Base-by-base conservation (phyloP, 2,888 invertebrate genomes). In the Morpho deidamia region DNA sequence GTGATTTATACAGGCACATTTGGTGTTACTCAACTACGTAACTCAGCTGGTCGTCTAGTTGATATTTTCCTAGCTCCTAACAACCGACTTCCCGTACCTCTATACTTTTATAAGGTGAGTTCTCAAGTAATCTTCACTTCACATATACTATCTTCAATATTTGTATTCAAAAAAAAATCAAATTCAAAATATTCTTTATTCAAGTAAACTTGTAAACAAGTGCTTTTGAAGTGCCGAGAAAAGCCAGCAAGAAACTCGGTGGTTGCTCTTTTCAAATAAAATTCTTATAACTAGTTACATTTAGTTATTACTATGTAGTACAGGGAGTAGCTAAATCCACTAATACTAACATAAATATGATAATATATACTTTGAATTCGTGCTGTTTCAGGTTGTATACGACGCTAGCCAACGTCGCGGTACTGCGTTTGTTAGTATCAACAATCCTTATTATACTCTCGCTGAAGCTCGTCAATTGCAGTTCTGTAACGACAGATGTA, bases 1-100 rank as follows among this genome's bases (percentile, higher is more conserved):
- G 60, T 81, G 0, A 79, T 93, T 37, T 93, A 92, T 67, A 93
- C 93, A 0, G 94, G 94, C 1, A 90, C 91, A 0, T 90, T 90
- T 62, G 92, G 91, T 1, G 83, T 91, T 0, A 78, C 91, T n/a
- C 90, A 90, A 23, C 77, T 94, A 32, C 71, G 76, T 3, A 62
- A 93, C 66, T 76, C 75, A 32, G 78, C 81, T 63, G 74, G 82
- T 52, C 73, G 69, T 0, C 69, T 83, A 1, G 80, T 79, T 2
- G 80, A 87, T 45, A 78, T 91, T 47, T 89, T 76, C 65, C 72
- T 91, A 37, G 77, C 83, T 37, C 61, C 65, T 14, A 80, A 81
- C 55, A 79, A 79, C 53, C 76, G 80, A 53, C 65, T 88, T 8
- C 88, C 88, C 1, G 78, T 88, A 1, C 88, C 89, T 1, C 71